Percentiles rank a stretch among this genome's conserved stretches.
phyloP scores from a whole-genome alignment of 2,888 invertebrate genomes.

The Diaphora mendica region DNA sequence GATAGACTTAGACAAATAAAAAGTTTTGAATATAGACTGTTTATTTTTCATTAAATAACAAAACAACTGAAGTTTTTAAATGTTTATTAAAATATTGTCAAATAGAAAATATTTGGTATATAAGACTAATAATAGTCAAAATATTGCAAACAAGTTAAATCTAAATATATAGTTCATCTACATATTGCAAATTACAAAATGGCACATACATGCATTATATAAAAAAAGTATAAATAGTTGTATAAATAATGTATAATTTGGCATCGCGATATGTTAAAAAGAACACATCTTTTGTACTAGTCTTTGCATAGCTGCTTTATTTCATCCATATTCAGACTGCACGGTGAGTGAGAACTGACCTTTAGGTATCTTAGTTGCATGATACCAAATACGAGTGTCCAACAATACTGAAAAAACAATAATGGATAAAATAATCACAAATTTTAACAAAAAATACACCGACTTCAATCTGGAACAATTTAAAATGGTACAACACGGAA shows the following conservation, averaged over 20 bases:
- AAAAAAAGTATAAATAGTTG: constrained; percentile 53
- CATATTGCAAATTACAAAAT: constrained; percentile 59
- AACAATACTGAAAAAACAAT: constrained; percentile 89
- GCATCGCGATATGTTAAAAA: constrained; percentile 77
- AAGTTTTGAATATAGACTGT: constrained; percentile 70
- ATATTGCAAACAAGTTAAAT: constrained; percentile 61
- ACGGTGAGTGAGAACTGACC: constrained; percentile 94
- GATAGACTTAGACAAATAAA: constrained; percentile 81
- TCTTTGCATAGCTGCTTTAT: constrained; percentile 64
- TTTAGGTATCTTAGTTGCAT: constrained; percentile 93
- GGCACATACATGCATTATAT: constrained; percentile 70
- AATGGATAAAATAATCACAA: too few relatives aligned
- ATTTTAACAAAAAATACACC: too few relatives aligned
- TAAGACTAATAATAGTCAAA: constrained; percentile 51
- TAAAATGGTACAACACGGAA: too few relatives aligned
- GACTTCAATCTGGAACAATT: too few relatives aligned
- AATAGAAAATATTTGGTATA: constrained; percentile 56
- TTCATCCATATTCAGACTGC: constrained; percentile 94
- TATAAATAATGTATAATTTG: constrained; percentile 71
- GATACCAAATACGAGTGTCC: constrained; percentile 97
- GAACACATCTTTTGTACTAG: constrained; percentile 70
- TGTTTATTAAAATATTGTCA: constrained; percentile 19
- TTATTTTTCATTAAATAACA: constrained; percentile 29
- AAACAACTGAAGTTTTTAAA: constrained; percentile 3
- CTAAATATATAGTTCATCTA: constrained; percentile 74